Percentiles rank a stretch among this genome's conserved stretches.
phyloP scores from a whole-genome alignment of 2,113 vertebrate species.

The Probosciger aterrimus region DNA sequence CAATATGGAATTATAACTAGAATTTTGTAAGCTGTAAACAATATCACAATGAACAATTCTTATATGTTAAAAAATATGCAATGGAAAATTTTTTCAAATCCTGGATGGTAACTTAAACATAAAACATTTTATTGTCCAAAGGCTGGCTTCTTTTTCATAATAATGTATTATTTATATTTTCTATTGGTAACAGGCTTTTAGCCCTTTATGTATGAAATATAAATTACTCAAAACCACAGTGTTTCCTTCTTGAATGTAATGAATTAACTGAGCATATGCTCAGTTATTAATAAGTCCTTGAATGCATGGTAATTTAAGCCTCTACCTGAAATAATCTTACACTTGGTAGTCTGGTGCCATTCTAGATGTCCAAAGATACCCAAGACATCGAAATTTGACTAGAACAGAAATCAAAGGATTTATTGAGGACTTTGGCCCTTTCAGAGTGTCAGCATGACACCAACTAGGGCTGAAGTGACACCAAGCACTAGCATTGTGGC shows the following conservation, averaged over 20 bases:
- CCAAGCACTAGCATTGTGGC: background rate
- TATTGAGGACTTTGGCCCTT: background rate
- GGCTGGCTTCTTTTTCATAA: background rate
- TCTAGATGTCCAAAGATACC: background rate
- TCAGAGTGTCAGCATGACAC: background rate
- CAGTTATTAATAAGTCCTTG: background rate
- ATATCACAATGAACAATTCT: background rate
- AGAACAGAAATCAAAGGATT: background rate
- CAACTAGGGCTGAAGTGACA: background rate
- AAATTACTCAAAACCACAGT: background rate
- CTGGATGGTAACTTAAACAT: background rate
- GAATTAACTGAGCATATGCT: background rate
- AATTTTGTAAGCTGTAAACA: background rate
- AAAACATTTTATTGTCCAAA: background rate
- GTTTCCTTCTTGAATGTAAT: background rate
- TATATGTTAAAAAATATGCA: background rate
- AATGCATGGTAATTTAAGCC: background rate
- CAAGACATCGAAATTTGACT: accelerated
- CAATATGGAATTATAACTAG: background rate
- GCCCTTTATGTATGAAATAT: background rate
- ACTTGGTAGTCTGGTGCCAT: background rate
- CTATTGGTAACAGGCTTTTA: background rate
- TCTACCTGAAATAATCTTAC: background rate
- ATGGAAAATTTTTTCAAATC: background rate
- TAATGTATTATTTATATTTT: background rate